These are phyloP conservation scores for Nephrotoma flavescens DNA, from an alignment of 2,888 invertebrate genomes.

Conservation along the genomic window DNA sequence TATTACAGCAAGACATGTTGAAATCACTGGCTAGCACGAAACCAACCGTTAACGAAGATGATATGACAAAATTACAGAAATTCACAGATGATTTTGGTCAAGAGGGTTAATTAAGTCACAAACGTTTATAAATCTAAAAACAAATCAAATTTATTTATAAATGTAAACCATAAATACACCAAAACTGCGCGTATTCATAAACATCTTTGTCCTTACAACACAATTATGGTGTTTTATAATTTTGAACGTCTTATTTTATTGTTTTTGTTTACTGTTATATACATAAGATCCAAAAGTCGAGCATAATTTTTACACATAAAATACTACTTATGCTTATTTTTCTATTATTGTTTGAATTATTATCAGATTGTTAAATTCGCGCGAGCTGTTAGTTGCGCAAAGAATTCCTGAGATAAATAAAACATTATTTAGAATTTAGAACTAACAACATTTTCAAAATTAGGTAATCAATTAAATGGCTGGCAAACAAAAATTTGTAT, in stretches of 20 bases:
- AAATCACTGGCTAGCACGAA: constrained; percentile 86
- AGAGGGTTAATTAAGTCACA: constrained; percentile 58
- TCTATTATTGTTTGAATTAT: not conserved
- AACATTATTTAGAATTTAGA: not conserved
- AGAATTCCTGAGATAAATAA: not conserved
- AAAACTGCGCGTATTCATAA: not conserved
- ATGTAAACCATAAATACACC: constrained; percentile 42
- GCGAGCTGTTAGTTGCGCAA: not conserved
- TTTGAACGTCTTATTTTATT: not conserved
- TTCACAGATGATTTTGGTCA: constrained; percentile 98
- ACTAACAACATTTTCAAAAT: not conserved
- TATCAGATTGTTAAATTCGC: not conserved
- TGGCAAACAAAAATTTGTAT: not conserved
- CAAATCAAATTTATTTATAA: not conserved
- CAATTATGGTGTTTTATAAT: not conserved
- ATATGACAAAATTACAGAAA: constrained; percentile 80
- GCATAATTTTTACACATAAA: not conserved
- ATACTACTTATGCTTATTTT: not conserved
- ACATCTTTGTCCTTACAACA: not conserved
- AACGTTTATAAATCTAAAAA: not conserved
- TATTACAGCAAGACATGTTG: constrained; percentile 68
- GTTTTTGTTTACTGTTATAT: not conserved
- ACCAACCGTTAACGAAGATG: constrained; percentile 95
- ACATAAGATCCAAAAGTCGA: not conserved
- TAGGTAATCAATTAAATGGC: not conserved